These are phyloP conservation scores for Euplexia lucipara DNA, from an alignment of 2,888 invertebrate genomes.

Conservation along the genomic window DNA sequence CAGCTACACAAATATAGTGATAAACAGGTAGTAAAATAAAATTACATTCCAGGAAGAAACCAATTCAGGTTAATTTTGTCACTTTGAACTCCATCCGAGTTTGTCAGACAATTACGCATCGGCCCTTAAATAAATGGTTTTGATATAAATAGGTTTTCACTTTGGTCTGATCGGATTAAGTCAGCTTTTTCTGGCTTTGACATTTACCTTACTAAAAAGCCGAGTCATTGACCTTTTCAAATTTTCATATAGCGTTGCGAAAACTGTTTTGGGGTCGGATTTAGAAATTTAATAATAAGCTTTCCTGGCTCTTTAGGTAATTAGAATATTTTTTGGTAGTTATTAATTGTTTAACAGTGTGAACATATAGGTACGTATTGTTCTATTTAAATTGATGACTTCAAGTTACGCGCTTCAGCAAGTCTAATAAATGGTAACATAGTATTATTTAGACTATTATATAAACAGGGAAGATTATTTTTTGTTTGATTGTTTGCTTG, in stretches of 20 bases:
- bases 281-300: neutral
- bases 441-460: no score
- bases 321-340: neutral
- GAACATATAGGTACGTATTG: no score
- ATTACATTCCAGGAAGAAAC: neutral
- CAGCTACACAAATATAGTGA: neutral
- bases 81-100: neutral
- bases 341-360: neutral
- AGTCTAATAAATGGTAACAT: no score
- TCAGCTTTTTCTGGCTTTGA: slow-evolving; percentile 20
- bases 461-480: no score
- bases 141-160: slow-evolving; percentile 13
- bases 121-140: slow-evolving; percentile 1
- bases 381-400: no score
- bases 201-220: slow-evolving; percentile 22
- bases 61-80: neutral
- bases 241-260: neutral
- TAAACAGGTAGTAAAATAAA: no score
- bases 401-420: no score
- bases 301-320: neutral
- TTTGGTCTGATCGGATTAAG: neutral
- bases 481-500: no score
- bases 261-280: slow-evolving; percentile 7
- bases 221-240: slow-evolving; percentile 26
- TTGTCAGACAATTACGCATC: neutral